Evolutionary conservation across 1,140 invertebrate species (phyloP).

Genomic region (Chymomyza costata): DNA sequence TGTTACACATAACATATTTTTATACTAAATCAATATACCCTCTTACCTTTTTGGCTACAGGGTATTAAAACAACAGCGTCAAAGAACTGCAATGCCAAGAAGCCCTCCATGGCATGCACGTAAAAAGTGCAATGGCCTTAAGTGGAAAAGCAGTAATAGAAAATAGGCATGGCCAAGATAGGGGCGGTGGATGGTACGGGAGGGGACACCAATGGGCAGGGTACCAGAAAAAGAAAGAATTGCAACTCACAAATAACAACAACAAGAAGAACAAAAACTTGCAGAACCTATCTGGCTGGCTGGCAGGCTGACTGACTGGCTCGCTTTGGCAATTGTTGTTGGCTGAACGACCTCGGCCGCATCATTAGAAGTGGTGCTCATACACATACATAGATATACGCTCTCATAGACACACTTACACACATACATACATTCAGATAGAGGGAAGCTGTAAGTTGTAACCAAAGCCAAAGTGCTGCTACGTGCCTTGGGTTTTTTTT

Average conservation of each 20-base stretch:
- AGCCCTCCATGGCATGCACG: slow-evolving; percentile 70
- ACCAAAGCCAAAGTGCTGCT: slow-evolving; percentile 64
- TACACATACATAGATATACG: slow-evolving; percentile 5
- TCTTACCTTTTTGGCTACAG: too few relatives aligned
- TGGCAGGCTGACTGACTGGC: neutral
- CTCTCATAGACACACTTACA: neutral
- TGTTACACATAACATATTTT: too few relatives aligned
- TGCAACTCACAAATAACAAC: slow-evolving; percentile 21
- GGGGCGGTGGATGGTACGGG: slow-evolving; percentile 36
- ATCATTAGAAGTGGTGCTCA: slow-evolving; percentile 70
- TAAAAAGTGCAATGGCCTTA: slow-evolving; percentile 73
- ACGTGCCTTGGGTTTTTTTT: slow-evolving; percentile 53
- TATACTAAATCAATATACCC: too few relatives aligned
- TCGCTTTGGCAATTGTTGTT: slow-evolving; percentile 15
- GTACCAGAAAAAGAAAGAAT: slow-evolving; percentile 35
- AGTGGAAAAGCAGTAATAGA: slow-evolving; percentile 74
- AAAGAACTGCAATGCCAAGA: slow-evolving; percentile 57
- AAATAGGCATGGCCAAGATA: slow-evolving; percentile 63
- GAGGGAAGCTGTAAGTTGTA: slow-evolving; percentile 51
- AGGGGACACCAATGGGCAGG: slow-evolving; percentile 17
- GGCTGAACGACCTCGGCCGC: slow-evolving; percentile 62
- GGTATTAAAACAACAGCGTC: slow-evolving; percentile 24
- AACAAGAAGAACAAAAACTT: slow-evolving; percentile 43
- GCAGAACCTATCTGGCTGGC: slow-evolving; percentile 38
- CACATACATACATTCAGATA: slow-evolving; percentile 28